These are phyloP conservation scores for Chelonia mydas DNA, from an alignment of 2,797 vertebrate species.

Conservation along the genomic window DNA sequence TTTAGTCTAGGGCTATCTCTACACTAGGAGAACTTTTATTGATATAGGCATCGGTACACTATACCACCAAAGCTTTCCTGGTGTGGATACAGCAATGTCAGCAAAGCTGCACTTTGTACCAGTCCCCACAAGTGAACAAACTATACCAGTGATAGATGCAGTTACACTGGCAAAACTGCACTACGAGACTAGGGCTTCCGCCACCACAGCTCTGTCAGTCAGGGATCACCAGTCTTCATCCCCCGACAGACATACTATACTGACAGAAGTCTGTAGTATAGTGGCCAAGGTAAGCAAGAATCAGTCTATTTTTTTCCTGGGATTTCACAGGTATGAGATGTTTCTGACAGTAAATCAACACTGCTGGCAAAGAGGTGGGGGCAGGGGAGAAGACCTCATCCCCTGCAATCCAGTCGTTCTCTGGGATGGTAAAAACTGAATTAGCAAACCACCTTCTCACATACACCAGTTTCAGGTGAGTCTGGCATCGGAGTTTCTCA, in stretches of 20 bases:
- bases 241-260: not conserved
- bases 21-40: no score
- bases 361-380: not conserved
- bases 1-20: no score
- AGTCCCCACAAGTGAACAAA: no score
- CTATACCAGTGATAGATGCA: no score
- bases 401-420: not conserved
- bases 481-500: not conserved
- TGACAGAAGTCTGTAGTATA: not conserved
- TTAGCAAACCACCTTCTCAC: not conserved
- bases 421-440: not conserved
- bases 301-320: not conserved
- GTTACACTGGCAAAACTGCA: no score
- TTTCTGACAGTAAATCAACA: not conserved
- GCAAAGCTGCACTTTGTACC: no score
- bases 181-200: not conserved
- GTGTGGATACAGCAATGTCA: no score
- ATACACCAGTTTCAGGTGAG: not conserved
- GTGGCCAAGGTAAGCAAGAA: not conserved
- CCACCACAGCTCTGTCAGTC: not conserved
- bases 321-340: not conserved
- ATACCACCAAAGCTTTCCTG: no score
- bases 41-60: no score
- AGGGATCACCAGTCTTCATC: not conserved
- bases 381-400: not conserved